Evolutionary conservation across 2,113 vertebrate species (phyloP).

Genomic region (human): GRCh38 chr3:55161001-55161500

Average conservation of each 20-base stretch:
- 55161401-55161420: background rate
- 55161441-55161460: background rate
- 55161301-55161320: background rate
- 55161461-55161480: background rate
- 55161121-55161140: conserved; percentile 46
- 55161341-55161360: background rate
- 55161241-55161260: background rate
- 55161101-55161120: background rate
- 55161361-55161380: background rate
- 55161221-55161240: background rate
- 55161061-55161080: background rate
- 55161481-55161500: background rate
- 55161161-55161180: background rate
- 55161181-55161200: conserved; percentile 7
- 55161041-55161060: conserved; percentile 16
- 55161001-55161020: conserved; percentile 60
- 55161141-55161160: background rate
- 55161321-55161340: background rate
- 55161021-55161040: conserved; percentile 64
- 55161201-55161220: background rate
- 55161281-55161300: background rate
- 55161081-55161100: conserved; percentile 48
- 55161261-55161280: conserved; percentile 43
- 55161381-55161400: background rate
- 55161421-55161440: background rate